Evolutionary conservation across 2,113 vertebrate genomes (phyloP).

Genomic region (Thalassarche chlororhynchos): DNA sequence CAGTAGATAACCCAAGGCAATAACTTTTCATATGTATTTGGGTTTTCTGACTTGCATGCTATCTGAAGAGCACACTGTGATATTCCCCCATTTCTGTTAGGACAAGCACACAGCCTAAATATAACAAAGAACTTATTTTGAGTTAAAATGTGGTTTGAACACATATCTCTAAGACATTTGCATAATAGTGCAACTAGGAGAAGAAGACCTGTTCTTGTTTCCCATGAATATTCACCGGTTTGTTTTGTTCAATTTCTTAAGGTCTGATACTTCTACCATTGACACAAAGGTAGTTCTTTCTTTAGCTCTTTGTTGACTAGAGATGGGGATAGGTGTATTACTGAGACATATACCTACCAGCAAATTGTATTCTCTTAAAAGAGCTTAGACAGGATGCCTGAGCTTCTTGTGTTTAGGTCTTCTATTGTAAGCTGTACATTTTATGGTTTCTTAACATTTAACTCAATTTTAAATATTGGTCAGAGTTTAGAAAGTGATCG

Average conservation of each 20-base stretch:
- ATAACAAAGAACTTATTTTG: background rate
- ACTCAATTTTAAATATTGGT: background rate
- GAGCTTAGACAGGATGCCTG: background rate
- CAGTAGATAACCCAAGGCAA: background rate
- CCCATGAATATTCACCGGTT: background rate
- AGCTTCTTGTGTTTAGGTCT: background rate
- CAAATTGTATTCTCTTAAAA: background rate
- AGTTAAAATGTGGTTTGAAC: background rate
- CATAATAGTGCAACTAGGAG: background rate
- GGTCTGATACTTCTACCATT: background rate
- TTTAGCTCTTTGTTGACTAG: background rate
- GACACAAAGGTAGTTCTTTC: background rate
- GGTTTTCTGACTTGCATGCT: background rate
- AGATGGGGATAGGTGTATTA: background rate
- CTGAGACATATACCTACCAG: background rate
- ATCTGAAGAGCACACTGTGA: background rate
- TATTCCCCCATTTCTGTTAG: background rate
- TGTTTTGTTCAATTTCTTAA: background rate
- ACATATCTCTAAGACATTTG: background rate
- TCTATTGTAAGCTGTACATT: background rate
- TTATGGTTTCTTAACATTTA: background rate
- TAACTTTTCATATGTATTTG: background rate
- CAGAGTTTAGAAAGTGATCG: background rate
- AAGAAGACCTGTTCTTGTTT: background rate
- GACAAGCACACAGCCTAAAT: background rate